These are phyloP conservation scores for Dasypus novemcinctus DNA, from an alignment of 2,113 vertebrate species.

Conservation along the genomic window DNA sequence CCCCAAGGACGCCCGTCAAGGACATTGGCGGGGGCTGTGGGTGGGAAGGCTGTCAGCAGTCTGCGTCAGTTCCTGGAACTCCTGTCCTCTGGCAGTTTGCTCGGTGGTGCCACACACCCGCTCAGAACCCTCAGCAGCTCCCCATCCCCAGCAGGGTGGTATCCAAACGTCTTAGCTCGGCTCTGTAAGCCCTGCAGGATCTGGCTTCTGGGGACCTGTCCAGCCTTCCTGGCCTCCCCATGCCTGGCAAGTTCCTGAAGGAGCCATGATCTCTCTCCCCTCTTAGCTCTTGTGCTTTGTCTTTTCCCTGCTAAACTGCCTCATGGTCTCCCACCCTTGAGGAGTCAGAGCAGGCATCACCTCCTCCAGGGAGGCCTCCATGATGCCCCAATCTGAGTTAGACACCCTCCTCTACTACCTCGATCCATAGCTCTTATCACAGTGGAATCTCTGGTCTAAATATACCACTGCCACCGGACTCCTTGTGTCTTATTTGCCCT, in stretches of 20 bases:
- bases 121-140: background rate
- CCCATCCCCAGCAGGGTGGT: too few relatives aligned
- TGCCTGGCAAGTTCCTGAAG: background rate
- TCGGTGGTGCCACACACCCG: background rate
- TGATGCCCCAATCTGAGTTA: background rate
- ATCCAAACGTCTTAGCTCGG: background rate
- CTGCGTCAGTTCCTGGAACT: background rate
- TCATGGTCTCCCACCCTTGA: background rate
- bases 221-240: background rate
- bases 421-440: background rate
- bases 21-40: too few relatives aligned
- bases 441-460: background rate
- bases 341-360: background rate
- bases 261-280: background rate
- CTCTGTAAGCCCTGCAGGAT: background rate
- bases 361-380: background rate
- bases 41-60: fast-evolving
- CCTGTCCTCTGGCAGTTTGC: background rate
- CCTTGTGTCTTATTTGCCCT: background rate
- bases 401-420: background rate
- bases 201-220: background rate
- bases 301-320: background rate
- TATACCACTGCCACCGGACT: background rate
- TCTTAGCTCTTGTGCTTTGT: background rate
- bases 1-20: background rate